Conservation (phyloP, 1,140 invertebrate species). For the Drosophila mauritiana region DNA sequence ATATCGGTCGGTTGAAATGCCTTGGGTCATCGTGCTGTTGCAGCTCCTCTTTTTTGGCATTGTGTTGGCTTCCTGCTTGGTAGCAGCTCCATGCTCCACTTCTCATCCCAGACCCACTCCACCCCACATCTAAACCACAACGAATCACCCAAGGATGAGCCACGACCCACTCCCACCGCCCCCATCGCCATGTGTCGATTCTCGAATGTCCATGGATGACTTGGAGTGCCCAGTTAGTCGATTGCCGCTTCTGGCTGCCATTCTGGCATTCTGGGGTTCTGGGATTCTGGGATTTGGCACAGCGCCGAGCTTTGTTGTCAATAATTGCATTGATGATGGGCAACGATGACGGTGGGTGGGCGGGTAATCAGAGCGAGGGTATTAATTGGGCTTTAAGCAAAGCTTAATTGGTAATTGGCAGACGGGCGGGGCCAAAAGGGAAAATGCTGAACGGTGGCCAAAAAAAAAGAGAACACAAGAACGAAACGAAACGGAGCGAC, state of each 20-base stretch:
- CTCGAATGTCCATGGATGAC: constrained; percentile 15
- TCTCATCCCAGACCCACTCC: background rate
- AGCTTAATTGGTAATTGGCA: constrained; percentile 77
- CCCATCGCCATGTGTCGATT: constrained; percentile 5
- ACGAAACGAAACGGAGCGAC: background rate
- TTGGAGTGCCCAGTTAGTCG: constrained; percentile 50
- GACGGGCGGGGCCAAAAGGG: constrained; percentile 7
- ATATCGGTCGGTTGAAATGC: constrained; percentile 15
- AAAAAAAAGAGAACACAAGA: background rate
- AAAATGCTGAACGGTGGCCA: constrained; percentile 13
- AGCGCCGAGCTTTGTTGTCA: constrained; percentile 75
- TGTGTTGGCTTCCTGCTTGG: constrained; percentile 10
- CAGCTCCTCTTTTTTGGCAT: constrained; percentile 27
- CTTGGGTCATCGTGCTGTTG: constrained; percentile 14
- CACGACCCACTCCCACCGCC: background rate
- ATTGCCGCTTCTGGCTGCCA: constrained; percentile 42
- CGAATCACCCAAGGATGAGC: background rate
- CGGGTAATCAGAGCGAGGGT: constrained; percentile 30
- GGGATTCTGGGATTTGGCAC: constrained; percentile 54
- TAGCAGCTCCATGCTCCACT: background rate
- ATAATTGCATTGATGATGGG: constrained; percentile 79
- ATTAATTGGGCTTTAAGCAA: constrained; percentile 79
- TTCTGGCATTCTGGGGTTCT: constrained; percentile 2
- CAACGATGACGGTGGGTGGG: constrained; percentile 17
- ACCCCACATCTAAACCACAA: background rate